Evolutionary conservation across 23 tunicate species (phyloP).

Genomic region (Clavelina lepadiformis): DNA sequence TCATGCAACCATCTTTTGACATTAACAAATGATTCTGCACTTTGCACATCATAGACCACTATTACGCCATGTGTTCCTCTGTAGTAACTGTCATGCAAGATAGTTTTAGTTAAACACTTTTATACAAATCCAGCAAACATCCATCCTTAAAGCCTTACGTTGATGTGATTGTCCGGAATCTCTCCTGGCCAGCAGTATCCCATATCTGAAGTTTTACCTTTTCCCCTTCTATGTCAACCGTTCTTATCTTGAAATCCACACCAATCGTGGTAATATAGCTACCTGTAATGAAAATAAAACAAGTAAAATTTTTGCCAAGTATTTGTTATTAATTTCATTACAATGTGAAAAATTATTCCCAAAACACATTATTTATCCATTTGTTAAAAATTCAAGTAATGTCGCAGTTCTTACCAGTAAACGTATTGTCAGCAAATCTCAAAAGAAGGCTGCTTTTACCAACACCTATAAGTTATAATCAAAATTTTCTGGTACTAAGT

Average conservation of each 20-base stretch:
- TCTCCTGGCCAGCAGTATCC: constrained; percentile 99
- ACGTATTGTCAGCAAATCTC: constrained; percentile 98
- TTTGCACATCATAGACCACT: constrained; percentile 95
- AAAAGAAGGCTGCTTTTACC: constrained; percentile 94
- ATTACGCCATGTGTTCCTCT: constrained; percentile 99
- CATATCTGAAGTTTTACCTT: constrained; percentile 90
- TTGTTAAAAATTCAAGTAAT: too few relatives aligned
- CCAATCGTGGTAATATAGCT: constrained; percentile 98
- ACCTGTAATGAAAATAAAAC: too few relatives aligned
- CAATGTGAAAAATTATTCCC: too few relatives aligned
- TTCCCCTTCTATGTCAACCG: constrained; percentile 91
- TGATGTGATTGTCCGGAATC: constrained; percentile 96
- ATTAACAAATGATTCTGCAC: constrained; percentile 91
- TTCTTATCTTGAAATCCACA: constrained; percentile 95
- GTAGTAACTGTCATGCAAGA: constrained; percentile 69
- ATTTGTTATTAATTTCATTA: too few relatives aligned
- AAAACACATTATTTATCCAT: too few relatives aligned
- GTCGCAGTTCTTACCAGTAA: too few relatives aligned
- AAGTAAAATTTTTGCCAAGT: too few relatives aligned
- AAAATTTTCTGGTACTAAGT: too few relatives aligned
- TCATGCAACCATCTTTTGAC: constrained; percentile 96
- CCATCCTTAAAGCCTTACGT: too few relatives aligned
- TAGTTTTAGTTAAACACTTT: too few relatives aligned
- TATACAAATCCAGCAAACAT: too few relatives aligned
- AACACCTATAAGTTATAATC: too few relatives aligned